Evolutionary conservation across 2,113 vertebrate genomes (phyloP), one percentile per base, ranked within the genome.

Genomic region (Taxidea taxus): DNA sequence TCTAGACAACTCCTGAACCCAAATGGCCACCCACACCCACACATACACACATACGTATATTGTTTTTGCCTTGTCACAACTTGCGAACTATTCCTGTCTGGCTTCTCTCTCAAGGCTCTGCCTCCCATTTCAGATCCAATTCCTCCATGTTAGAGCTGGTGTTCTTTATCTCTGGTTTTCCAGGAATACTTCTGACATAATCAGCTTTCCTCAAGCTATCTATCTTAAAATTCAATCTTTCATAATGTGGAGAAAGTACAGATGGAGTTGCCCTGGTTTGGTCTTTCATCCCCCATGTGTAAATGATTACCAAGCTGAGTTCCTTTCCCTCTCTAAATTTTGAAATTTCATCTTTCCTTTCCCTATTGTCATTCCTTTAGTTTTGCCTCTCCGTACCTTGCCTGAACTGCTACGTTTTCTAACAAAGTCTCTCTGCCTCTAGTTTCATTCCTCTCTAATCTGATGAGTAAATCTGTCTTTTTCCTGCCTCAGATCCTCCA

Each of bases 381-480:
- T 58, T 94, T 77, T 82, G 62, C 11, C 39, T 9, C 15, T 77
- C 34, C 49, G 10, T 21, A 75, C 25, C 11, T 64, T 34, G 7
- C 64, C 42, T 75, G 39, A 91, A 91, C 82, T 56, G 86, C 14
- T 60, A 31, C 2, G 83, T 27, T 90, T 95, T 68, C 87, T 87
- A 84, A 84, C 34, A 95, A 95, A n/a, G 37, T 62, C 23, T 72
- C 75, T 84, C 77, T 86, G 70, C 86, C 72, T 97, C 25, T 10
- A 60, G 20, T 29, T 49, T 85, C 39, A 37, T 42, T 44, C 37
- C 2, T 77, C 20, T 87, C 49, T n/a, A 84, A 70, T n/a, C 25
- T 64, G 70, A 66, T 80, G 81, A 51, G 56, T 39, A 58, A 56
- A 74, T 66, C 23, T 47, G 3, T 70, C 23, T 42, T 72, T 89